These are phyloP conservation scores for Coracopsis vasa DNA, from an alignment of 2,113 vertebrate species.

Conservation along the genomic window DNA sequence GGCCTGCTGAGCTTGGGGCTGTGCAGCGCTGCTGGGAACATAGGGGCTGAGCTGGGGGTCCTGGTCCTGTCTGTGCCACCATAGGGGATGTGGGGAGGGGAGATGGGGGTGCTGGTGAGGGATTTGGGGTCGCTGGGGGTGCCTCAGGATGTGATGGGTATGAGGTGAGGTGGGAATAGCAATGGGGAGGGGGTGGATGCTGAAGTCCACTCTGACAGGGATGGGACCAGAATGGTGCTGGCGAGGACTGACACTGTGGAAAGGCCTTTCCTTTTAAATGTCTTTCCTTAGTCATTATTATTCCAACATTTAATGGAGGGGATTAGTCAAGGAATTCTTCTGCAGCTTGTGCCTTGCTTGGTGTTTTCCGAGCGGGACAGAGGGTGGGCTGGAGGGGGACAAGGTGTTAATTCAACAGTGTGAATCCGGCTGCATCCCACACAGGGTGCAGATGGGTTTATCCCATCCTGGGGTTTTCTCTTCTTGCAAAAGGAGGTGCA, in stretches of 20 bases:
- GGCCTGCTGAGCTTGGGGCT: background rate
- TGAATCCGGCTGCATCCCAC: accelerated
- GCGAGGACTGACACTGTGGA: background rate
- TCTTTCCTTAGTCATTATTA: background rate
- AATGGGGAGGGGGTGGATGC: background rate
- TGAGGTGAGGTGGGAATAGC: accelerated
- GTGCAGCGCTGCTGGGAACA: accelerated
- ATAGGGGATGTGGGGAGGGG: accelerated
- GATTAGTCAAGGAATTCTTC: background rate
- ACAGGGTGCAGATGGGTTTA: accelerated
- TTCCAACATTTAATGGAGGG: accelerated
- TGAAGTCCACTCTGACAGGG: background rate
- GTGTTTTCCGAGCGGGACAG: background rate
- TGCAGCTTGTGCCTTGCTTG: background rate
- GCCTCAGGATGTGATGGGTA: background rate
- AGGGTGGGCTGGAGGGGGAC: background rate
- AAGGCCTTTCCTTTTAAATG: background rate
- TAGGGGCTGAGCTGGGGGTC: background rate
- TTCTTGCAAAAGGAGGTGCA: background rate
- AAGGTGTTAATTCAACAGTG: accelerated
- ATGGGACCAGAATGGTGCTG: background rate
- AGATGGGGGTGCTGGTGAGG: accelerated
- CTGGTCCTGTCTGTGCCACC: background rate
- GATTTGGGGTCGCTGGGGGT: background rate
- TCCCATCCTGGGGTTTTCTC: background rate